Evolutionary conservation across 2,113 vertebrate species (phyloP), one percentile per base, ranked within the genome.

Genomic region (Connochaetes taurinus): DNA sequence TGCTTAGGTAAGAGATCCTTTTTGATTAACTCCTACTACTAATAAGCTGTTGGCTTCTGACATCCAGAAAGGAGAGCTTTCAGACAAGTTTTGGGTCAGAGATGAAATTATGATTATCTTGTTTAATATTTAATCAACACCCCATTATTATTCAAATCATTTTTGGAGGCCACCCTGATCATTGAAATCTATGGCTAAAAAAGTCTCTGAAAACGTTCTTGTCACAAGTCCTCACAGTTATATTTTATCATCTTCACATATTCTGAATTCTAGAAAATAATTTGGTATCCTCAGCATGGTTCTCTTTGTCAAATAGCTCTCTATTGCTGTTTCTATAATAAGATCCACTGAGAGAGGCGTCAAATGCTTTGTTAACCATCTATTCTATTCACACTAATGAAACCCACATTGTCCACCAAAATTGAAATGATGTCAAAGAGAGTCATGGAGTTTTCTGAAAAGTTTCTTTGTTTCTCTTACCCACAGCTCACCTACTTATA

Each of bases 401-500:
- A 98, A 78, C 91, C 52, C 40, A 45, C 64, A 87, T 95, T 98
- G 97, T 98, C 93, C 84, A 71, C 52, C 57, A 47, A 83, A 67
- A 62, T 6, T 90, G 92, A 97, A 95, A 90, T 55, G 40, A 36
- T 80, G 67, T 95, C 92, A 81, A 87, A 87, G 84, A 78, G 29
- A 31, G 87, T 88, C 92, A 88, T 86, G 47, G 43, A 23, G n/a
- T 85, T 81, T 94, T 45, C 87, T 97, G 92, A 98, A 97, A 97
- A 84, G 16, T 76, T 85, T 82, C 84, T 97, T 97, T 96, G 97
- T 97, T 96, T 40, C 58, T n/a, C 3, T 91, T 15, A 47, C 76
- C 29, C 94, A 57, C 16, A 81, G 92, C 95, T 97, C 50, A 92
- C 96, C 94, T 96, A 89, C 93, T 97, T 82, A 91, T 80, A 58